These are phyloP conservation scores for Pygmarrhopalites habei DNA, from an alignment of 1,140 invertebrate genomes.

Conservation along the genomic window DNA sequence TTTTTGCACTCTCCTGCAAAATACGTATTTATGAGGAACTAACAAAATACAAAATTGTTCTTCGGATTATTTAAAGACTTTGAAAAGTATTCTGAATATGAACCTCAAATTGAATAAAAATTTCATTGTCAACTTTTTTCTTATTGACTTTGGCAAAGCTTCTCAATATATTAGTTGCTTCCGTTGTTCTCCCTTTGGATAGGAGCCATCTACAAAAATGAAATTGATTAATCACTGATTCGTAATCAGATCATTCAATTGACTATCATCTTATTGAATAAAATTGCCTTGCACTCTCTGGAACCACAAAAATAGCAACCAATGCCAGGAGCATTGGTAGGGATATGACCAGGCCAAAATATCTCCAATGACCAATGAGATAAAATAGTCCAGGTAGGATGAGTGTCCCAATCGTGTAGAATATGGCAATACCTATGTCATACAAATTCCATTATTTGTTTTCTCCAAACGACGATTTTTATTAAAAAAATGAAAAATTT, in stretches of 20 bases:
- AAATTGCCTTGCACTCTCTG: conserved; percentile 66
- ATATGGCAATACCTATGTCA: conserved; percentile 76
- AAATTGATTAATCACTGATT: too few species aligned
- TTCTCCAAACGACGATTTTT: too few species aligned
- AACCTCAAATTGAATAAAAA: conserved; percentile 65
- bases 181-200: conserved; percentile 69
- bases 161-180: conserved; percentile 65
- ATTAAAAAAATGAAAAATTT: background rate
- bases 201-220: conserved; percentile 62
- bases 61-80: background rate
- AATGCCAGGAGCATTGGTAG: conserved; percentile 61
- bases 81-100: conserved; percentile 38
- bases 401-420: conserved; percentile 71
- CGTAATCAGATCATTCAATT: background rate
- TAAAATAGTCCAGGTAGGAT: conserved; percentile 51
- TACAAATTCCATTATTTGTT: too few species aligned
- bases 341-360: conserved; percentile 63
- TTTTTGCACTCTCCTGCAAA: conserved; percentile 22
- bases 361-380: conserved; percentile 59
- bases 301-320: conserved; percentile 64
- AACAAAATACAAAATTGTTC: background rate
- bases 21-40: background rate
- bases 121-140: conserved; percentile 59
- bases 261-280: background rate
- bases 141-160: conserved; percentile 73